Evolutionary conservation across 1,140 invertebrate species (phyloP).

Genomic region (Tetragonula clypearis): DNA sequence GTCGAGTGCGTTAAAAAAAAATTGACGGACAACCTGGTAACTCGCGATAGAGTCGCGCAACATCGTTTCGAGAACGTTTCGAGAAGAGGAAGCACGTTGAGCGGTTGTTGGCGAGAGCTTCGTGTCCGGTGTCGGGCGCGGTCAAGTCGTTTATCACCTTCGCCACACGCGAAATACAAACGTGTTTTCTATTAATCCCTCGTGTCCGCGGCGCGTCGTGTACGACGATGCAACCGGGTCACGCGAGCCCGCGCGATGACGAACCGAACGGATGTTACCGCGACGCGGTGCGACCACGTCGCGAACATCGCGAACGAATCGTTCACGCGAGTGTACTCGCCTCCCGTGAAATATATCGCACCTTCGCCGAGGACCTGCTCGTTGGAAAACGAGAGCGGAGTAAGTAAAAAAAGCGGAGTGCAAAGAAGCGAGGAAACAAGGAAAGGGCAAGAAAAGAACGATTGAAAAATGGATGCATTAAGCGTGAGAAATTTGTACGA

Average conservation of each 20-base stretch:
- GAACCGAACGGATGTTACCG: conserved; percentile 65
- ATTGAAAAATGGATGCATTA: not conserved
- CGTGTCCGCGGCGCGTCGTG: conserved; percentile 62
- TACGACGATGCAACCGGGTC: conserved; percentile 63
- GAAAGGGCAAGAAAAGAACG: not conserved
- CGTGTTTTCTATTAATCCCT: conserved; percentile 76
- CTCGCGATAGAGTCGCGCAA: not conserved
- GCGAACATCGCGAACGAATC: not conserved
- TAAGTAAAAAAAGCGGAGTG: not conserved
- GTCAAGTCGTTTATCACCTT: conserved; percentile 72
- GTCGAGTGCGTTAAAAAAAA: not conserved
- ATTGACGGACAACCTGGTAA: conserved; percentile 27
- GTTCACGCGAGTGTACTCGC: too few species aligned
- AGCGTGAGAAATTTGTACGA: not conserved
- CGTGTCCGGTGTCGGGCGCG: conserved; percentile 50
- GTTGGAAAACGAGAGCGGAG: not conserved
- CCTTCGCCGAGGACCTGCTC: not conserved
- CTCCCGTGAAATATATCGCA: not conserved
- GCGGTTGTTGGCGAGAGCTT: conserved; percentile 49
- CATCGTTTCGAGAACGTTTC: not conserved
- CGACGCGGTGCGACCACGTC: not conserved
- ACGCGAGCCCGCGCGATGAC: conserved; percentile 67
- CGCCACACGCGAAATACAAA: conserved; percentile 74
- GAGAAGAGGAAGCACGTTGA: not conserved
- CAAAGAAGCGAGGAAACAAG: not conserved